phyloP scores from a whole-genome alignment of 1,140 invertebrate genomes.

The Aricia agestis region DNA sequence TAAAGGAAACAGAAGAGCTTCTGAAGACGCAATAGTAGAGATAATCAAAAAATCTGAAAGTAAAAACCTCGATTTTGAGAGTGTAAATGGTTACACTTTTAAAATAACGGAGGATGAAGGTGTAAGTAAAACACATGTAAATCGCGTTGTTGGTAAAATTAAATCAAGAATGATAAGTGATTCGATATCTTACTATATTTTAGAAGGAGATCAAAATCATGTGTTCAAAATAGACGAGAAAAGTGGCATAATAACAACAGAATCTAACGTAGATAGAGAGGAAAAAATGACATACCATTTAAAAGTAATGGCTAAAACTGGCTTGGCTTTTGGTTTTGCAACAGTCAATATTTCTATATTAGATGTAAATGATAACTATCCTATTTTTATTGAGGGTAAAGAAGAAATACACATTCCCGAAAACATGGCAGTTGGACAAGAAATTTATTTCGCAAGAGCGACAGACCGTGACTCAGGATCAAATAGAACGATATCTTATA shows the following conservation, averaged over 20 bases:
- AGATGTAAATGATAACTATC: constrained; percentile 96
- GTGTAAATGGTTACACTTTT: constrained; percentile 86
- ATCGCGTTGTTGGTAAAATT: constrained; percentile 86
- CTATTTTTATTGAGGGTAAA: constrained; percentile 86
- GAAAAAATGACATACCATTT: constrained; percentile 85
- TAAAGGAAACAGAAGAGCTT: constrained; percentile 82
- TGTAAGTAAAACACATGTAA: constrained; percentile 74
- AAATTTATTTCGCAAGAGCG: constrained; percentile 91
- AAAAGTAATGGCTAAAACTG: constrained; percentile 83
- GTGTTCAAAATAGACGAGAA: constrained; percentile 89
- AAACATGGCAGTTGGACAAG: constrained; percentile 94
- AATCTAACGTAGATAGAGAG: constrained; percentile 90
- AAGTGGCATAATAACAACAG: constrained; percentile 87
- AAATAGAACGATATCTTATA: constrained; percentile 90
- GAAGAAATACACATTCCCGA: constrained; percentile 87
- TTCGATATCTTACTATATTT: constrained; percentile 85
- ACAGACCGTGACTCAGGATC: constrained; percentile 89
- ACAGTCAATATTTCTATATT: constrained; percentile 87
- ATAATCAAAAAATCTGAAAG: constrained; percentile 84
- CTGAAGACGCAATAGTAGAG: constrained; percentile 87
- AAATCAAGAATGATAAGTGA: constrained; percentile 77
- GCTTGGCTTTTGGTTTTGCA: constrained; percentile 82
- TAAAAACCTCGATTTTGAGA: constrained; percentile 84
- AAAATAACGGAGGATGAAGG: constrained; percentile 88
- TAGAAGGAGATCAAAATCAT: constrained; percentile 87